Conservation (phyloP, 2,113 vertebrate genomes). For the Corydoras sp. region DNA sequence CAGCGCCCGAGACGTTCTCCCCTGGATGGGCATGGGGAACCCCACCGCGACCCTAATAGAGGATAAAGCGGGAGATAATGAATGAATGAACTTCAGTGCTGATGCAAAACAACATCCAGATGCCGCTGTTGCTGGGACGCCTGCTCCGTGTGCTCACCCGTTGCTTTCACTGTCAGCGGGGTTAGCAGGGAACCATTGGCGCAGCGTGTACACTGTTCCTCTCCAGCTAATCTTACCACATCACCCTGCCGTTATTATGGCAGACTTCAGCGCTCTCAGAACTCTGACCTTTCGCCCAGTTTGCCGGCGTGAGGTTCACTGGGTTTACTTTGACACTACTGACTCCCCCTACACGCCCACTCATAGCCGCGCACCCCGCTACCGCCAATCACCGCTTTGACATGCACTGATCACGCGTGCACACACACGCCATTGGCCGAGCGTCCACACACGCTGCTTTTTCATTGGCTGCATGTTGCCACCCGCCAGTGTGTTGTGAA, state of each 20-base stretch:
- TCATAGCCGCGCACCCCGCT: constrained; percentile 67
- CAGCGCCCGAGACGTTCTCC: too few species aligned
- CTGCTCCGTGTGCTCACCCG: neutral
- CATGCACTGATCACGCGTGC: constrained; percentile 84
- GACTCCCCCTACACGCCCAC: constrained; percentile 65
- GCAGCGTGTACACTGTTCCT: constrained; percentile 6
- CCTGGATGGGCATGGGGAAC: too few species aligned
- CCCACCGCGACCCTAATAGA: too few species aligned
- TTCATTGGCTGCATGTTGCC: constrained; percentile 71
- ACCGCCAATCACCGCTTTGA: constrained; percentile 64
- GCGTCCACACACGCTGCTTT: constrained; percentile 45
- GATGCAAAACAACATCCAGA: too few species aligned
- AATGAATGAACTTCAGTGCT: too few species aligned
- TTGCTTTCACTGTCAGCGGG: neutral
- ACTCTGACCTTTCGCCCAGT: constrained; percentile 83
- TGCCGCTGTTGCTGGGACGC: too few species aligned
- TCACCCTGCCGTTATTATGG: constrained; percentile 14
- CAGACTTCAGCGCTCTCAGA: constrained; percentile 6
- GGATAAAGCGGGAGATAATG: too few species aligned
- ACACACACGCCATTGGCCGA: constrained; percentile 65
- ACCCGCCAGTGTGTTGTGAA: constrained; percentile 64
- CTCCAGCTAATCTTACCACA: constrained; percentile 28
- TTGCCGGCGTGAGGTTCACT: constrained; percentile 63
- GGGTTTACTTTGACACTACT: constrained; percentile 72
- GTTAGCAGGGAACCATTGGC: neutral